Percentiles rank a stretch among this genome's conserved stretches.
Conservation (phyloP, 2,797 vertebrate genomes). For the Prunella strophiata region DNA sequence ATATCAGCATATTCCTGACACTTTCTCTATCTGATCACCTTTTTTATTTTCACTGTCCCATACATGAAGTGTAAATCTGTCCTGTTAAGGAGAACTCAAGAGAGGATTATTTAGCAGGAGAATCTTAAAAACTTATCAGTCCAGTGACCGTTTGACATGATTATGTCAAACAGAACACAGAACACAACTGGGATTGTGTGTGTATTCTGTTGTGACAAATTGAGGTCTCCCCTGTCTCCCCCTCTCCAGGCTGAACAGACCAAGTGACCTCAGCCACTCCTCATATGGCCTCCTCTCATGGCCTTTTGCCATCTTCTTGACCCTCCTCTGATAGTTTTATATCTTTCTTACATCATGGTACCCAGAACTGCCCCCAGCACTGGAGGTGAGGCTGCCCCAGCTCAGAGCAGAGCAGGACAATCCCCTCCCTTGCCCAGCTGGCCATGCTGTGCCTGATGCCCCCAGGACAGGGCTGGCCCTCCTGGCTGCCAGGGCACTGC, state of each 20-base stretch:
- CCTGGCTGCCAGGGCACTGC: not conserved
- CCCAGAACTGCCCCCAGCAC: not conserved
- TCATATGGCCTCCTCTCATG: not conserved
- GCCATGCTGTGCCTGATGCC: not conserved
- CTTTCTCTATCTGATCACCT: not conserved
- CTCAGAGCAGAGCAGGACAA: not conserved
- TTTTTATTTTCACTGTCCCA: not conserved
- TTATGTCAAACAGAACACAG: not conserved
- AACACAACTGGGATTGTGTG: not conserved
- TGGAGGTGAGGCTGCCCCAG: not conserved
- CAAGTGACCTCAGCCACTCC: not conserved
- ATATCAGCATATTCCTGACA: not conserved
- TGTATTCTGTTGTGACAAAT: not conserved
- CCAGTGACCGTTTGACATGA: not conserved
- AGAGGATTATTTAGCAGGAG: not conserved
- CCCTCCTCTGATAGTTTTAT: not conserved
- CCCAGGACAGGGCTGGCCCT: not conserved
- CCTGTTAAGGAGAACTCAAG: not conserved
- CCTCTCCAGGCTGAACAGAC: not conserved
- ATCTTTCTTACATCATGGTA: fast-evolving
- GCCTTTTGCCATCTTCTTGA: not conserved
- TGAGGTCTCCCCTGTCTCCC: not conserved
- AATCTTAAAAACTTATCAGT: not conserved
- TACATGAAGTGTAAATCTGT: not conserved
- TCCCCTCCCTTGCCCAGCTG: not conserved